These are phyloP conservation scores for Eudasyphora cyanicolor DNA, from an alignment of 2,888 invertebrate species.

Conservation along the genomic window DNA sequence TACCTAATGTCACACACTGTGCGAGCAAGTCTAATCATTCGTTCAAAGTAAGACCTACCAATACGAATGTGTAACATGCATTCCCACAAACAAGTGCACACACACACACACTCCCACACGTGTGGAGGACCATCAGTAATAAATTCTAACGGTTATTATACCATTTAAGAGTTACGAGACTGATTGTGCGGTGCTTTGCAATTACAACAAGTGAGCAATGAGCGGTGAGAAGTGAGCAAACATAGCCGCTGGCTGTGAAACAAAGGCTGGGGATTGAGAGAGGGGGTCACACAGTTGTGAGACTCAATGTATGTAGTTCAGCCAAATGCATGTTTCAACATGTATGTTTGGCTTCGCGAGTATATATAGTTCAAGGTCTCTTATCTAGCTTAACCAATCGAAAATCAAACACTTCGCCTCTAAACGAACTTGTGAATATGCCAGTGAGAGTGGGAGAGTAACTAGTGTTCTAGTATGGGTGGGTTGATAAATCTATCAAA, in stretches of 20 bases:
- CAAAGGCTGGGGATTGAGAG: neutral
- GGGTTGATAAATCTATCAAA: no score
- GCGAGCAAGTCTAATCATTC: neutral
- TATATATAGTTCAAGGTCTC: conserved; percentile 37
- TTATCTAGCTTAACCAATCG: conserved; percentile 42
- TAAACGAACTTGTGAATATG: neutral
- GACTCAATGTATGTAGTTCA: no score
- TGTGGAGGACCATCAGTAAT: conserved; percentile 74
- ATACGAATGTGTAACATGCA: neutral
- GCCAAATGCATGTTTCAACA: neutral
- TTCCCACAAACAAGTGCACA: neutral
- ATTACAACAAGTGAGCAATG: neutral
- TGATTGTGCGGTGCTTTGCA: conserved; percentile 9
- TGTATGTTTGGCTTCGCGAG: neutral
- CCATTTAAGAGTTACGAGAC: conserved; percentile 72
- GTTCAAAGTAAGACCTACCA: neutral
- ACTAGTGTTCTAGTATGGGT: no score
- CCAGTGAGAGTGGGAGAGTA: neutral
- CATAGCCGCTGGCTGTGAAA: neutral
- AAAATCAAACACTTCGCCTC: neutral
- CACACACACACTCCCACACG: conserved; percentile 23
- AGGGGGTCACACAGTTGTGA: neutral
- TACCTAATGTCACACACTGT: neutral
- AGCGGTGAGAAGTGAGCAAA: neutral
- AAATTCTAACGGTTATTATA: conserved; percentile 75